Evolutionary conservation across 2,113 vertebrate genomes (phyloP), one percentile per base, ranked within the genome.

Genomic region (Gopherus flavomarginatus): DNA sequence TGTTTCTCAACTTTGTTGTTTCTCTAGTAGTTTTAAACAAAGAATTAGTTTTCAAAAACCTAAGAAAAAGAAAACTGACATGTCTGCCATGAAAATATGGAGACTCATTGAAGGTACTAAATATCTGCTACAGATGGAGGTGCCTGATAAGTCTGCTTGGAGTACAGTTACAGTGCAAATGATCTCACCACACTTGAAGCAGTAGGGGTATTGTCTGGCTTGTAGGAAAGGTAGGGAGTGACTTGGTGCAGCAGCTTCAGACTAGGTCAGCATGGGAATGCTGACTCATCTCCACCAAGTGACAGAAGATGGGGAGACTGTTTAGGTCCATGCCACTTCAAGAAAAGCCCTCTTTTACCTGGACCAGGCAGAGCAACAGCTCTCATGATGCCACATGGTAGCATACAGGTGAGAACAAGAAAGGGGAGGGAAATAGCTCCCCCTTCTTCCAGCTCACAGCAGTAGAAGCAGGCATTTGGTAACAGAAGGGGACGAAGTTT

Each of bases 11-110:
- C 80, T 89, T 96, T 72, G 29, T 13, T 53, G 6, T 87, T 96
- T 96, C 89, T 94, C 14, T n/a, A 93, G 24, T 57, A 2, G 11
- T 93, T 95, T 49, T 87, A 85, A 93, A 87, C 6, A 83, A 91
- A 72, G 4, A 72, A 8, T n/a, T 2, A 80, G 27, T 78, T 81
- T 83, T 86, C 83, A 81, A 31, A 54, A 56, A 92, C 22, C 52
- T 3, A 77, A 72, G 65, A 72, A 44, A 90, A 90, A 62, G 84
- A 22, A 52, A 38, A 53, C 31, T 81, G 29, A 35, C 31, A 52
- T 69, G 4, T 31, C 90, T 95, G 92, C 85, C 7, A 80, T 82
- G 17, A 62, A 78, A 94, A 91, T 56, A 14, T 12, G 8, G 81
- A 84, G 87, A 59, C 5, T 81, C 54, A 2, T 3, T 84, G 69